Conservation (phyloP, 2,888 invertebrate species). For the Lithophane semibrunnea region DNA sequence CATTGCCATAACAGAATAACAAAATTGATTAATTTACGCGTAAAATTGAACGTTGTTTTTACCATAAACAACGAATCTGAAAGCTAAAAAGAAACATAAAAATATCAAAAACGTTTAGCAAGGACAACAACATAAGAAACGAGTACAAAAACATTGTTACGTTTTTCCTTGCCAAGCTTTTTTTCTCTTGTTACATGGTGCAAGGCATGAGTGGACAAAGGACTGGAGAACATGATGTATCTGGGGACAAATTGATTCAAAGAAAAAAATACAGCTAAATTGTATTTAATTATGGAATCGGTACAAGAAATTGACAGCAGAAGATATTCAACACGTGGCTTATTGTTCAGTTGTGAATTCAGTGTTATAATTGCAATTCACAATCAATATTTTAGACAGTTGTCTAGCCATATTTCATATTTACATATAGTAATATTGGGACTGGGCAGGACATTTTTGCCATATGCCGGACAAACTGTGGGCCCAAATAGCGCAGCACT, state of each 20-base stretch:
- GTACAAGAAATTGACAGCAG: neutral
- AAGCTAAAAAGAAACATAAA: slow-evolving; percentile 50
- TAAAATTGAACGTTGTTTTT: slow-evolving; percentile 26
- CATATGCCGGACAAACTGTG: no score
- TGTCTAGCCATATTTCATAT: no score
- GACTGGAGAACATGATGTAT: neutral
- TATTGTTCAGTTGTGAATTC: no score
- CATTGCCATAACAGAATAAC: neutral
- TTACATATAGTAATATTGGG: no score
- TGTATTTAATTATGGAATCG: neutral
- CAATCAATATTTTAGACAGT: no score
- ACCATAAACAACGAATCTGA: slow-evolving; percentile 55
- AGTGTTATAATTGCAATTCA: no score
- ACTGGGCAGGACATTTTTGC: no score
- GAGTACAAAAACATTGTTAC: slow-evolving; percentile 78
- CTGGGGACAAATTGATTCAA: neutral
- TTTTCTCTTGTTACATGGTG: slow-evolving; percentile 43
- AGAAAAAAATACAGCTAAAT: neutral
- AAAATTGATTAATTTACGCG: neutral
- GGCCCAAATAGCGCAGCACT: no score
- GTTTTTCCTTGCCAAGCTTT: slow-evolving; percentile 76
- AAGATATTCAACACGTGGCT: no score
- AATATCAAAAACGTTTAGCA: slow-evolving; percentile 64
- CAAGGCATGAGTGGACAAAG: slow-evolving; percentile 39
- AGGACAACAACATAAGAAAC: slow-evolving; percentile 63